Conservation (phyloP, 2,888 invertebrate genomes). For the Trypoxylon attenuatum region DNA sequence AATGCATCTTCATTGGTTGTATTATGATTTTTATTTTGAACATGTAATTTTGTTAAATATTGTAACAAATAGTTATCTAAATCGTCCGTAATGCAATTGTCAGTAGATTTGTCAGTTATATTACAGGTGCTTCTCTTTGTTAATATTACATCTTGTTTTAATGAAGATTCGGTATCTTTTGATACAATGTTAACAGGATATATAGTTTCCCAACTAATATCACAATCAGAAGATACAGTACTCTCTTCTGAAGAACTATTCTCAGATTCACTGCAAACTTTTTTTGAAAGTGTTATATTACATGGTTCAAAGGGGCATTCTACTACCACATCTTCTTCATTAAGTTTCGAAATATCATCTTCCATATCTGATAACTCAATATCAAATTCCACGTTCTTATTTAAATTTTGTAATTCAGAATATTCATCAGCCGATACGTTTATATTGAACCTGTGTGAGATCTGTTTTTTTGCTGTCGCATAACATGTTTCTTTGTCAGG, state of each 20-base stretch:
- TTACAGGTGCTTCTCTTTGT: not conserved
- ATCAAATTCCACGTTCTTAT: constrained; percentile 48
- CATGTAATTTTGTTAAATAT: not conserved
- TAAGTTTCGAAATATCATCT: constrained; percentile 25
- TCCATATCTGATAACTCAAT: constrained; percentile 50
- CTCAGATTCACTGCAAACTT: constrained; percentile 36
- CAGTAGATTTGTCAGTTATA: not conserved
- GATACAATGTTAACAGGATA: not conserved
- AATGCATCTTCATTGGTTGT: constrained; percentile 23
- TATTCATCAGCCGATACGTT: constrained; percentile 13
- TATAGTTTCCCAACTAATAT: not conserved
- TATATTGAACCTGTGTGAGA: constrained; percentile 44
- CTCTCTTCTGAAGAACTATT: not conserved
- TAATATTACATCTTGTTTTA: too few species aligned
- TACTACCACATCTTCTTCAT: constrained; percentile 34
- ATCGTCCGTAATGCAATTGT: constrained; percentile 7
- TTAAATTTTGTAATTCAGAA: constrained; percentile 55
- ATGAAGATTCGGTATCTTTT: not conserved
- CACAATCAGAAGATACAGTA: not conserved
- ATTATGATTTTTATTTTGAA: not conserved
- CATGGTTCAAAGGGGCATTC: constrained; percentile 14
- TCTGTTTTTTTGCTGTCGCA: constrained; percentile 8
- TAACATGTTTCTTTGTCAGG: constrained; percentile 4
- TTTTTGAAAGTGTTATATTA: constrained; percentile 39
- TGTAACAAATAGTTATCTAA: constrained; percentile 11